Evolutionary conservation across 2,888 invertebrate genomes (phyloP), one percentile per base, ranked within the genome.

Genomic region (Idaea straminata): DNA sequence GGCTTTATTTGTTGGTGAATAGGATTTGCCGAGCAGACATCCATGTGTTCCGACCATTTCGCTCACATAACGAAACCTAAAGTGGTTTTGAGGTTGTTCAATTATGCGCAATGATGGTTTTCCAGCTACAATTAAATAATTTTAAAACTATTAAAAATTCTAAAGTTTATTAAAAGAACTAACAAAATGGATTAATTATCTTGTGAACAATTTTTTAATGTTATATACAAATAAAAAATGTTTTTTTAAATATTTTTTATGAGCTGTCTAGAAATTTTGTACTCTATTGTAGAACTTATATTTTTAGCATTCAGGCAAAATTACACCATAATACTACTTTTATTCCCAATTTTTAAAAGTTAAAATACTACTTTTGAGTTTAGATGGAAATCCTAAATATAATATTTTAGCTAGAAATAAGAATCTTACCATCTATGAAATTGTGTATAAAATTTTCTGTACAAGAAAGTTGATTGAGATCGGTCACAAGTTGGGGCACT

Each of bases 31-130:
- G 15, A 95, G 93, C 5, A 97, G 87, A 72, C 96, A 96, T 0
- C 97, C 97, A 85, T 97, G 97, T 0, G 97, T 97, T 0, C 97
- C 97, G 65, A 95, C 94, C 97, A 97, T 97, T 93, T 97, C 97
- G 57, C 97, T 97, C 81, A 95, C 96, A 80, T 97, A 97, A 1
- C 97, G 94, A 82, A 97, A 97, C 64, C 97, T 92, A 82, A 97
- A 97, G 84, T 96, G 96, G 61, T 96, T 95, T 34, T 95, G 94
- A 0, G 97, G 97, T 75, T 97, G 95, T 72, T 96, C 96, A 0
- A 94, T 78, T 61, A 97, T 95, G 34, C 88, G 86, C 58, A 97
- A 83, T 69, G 85, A 89, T 2, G 96, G 89, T n/a, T 69, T 75
- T 61, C 88, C 75, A 62, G 73, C 83, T 85, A 47, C 47, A 47